phyloP scores from a whole-genome alignment of 2,113 vertebrate genomes.

The Vicugna pacos region DNA sequence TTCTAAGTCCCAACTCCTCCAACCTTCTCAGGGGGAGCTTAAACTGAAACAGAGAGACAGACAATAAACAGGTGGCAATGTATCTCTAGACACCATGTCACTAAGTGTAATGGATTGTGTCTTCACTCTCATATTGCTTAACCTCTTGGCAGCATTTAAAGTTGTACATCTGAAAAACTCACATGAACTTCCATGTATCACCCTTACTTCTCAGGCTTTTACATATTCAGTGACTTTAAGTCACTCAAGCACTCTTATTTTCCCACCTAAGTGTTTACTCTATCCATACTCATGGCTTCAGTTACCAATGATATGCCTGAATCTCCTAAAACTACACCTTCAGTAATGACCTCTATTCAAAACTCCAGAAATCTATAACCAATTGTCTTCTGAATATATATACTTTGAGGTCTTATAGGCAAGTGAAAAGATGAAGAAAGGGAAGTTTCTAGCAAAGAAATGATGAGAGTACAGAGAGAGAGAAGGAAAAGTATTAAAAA shows the following conservation, averaged over 20 bases:
- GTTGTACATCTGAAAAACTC: not conserved
- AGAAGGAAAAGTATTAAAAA: not conserved
- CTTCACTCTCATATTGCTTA: not conserved
- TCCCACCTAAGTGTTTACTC: not conserved
- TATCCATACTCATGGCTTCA: not conserved
- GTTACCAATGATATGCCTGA: not conserved
- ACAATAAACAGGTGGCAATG: not conserved
- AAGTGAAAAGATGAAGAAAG: not conserved
- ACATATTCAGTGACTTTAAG: not conserved
- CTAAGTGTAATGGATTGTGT: not conserved
- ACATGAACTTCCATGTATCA: not conserved
- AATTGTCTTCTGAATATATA: not conserved
- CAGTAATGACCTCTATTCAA: not conserved
- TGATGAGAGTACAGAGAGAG: not conserved
- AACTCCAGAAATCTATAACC: not conserved
- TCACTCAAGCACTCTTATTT: not conserved
- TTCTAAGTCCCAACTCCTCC: not conserved
- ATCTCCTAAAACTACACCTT: not conserved
- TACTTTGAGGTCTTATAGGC: not conserved
- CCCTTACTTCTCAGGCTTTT: not conserved
- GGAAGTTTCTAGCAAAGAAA: not conserved
- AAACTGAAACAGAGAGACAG: not conserved
- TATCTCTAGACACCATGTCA: not conserved
- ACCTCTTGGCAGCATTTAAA: not conserved
- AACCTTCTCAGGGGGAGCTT: not conserved